Base-by-base conservation (phyloP, 2,113 vertebrate species). In the Lutjanus erythropterus region DNA sequence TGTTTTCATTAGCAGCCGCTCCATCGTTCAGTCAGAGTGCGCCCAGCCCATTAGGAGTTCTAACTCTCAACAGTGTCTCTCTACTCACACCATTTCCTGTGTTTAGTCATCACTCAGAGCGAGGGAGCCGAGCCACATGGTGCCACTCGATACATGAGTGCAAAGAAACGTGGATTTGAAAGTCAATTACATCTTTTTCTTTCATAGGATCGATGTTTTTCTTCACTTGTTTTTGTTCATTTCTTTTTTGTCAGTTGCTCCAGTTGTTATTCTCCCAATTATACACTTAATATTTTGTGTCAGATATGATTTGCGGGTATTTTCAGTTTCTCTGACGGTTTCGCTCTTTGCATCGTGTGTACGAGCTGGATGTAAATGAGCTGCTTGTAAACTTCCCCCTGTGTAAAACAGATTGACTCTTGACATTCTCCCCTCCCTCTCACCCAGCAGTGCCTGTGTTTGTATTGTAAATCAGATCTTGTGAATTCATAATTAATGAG, bases 1-100 rank as follows among this genome's bases (percentile, higher is more conserved):
- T 83, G 59, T 86, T 83, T 76, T 87, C 82, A 78, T 83, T 81
- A 71, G 73, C 74, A 33, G 76, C 66, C 25, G 76, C 61, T 85
- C 67, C 42, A 42, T 47, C 7, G 25, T 49, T 67, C 69, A 71
- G 42, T 83, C 62, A 31, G 29, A 29, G 60, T 61, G 58, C 75
- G 53, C 25, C 42, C 10, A 16, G 49, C 69, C 64, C 60, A 65
- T 80, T 75, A 83, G 42, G 27, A 62, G 47, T 35, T 35, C 9
- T 11, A 73, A 47, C 52, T 80, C 39, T 70, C 19, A 21, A 65
- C 70, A 27, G 56, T 25, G 29, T 71, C 73, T 83, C 42, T 52
- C 33, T 14, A 9, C 64, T 82, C 46, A 46, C 25, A 67, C 19
- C 66, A 46, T 25, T 58, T 70, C 78, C 83, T 69, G 75, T 59